Evolutionary conservation across 2,797 vertebrate species (phyloP).

Genomic region (Sardinella longiceps): DNA sequence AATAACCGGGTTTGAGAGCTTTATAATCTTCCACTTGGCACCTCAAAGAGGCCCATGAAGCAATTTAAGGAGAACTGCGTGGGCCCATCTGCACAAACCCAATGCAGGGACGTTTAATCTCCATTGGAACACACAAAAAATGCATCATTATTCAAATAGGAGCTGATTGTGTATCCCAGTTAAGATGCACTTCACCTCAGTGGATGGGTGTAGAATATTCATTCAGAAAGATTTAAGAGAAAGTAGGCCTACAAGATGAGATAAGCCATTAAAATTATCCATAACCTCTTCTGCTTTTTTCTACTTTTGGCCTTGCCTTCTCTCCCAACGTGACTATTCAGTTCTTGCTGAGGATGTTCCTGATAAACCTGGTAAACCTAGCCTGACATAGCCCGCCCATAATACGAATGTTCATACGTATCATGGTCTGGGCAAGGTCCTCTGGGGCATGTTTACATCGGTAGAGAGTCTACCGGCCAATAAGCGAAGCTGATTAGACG

Average conservation of each 20-base stretch:
- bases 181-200: neutral
- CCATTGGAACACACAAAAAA: neutral
- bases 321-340: neutral
- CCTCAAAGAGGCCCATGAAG: neutral
- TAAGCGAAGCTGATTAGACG: too few species aligned
- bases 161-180: neutral
- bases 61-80: conserved; percentile 2
- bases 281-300: neutral
- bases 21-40: neutral
- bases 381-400: too few species aligned
- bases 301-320: neutral
- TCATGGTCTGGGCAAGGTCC: too few species aligned
- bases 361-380: neutral
- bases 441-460: too few species aligned
- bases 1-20: neutral
- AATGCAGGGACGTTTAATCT: neutral
- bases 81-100: neutral
- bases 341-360: neutral
- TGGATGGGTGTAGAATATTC: neutral
- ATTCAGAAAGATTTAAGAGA: neutral
- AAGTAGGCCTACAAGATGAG: neutral
- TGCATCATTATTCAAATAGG: neutral
- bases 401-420: too few species aligned
- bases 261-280: neutral
- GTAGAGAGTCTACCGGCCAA: too few species aligned